Evolutionary conservation across 2,888 invertebrate genomes (phyloP).

Genomic region (Xylota segnis): DNA sequence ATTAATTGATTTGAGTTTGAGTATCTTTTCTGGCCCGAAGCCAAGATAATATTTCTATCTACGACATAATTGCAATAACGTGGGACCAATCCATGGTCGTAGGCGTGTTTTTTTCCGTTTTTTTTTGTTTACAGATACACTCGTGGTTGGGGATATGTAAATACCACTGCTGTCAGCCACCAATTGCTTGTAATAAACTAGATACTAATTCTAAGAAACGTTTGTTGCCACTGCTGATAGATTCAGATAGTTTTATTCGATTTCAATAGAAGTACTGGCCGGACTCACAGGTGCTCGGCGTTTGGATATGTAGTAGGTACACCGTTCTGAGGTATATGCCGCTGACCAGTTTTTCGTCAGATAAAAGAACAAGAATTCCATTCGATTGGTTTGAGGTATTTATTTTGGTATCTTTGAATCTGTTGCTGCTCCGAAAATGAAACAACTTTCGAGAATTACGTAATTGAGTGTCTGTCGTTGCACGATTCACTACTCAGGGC

Average conservation of each 20-base stretch:
- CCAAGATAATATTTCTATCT: conserved; percentile 49
- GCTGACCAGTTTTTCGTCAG: conserved; percentile 42
- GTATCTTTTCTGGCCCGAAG: conserved; percentile 19
- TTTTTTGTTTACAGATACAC: conserved; percentile 7
- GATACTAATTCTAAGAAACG: conserved; percentile 66
- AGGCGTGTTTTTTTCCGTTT: conserved; percentile 39
- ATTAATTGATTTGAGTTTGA: conserved; percentile 27
- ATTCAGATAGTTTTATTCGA: conserved; percentile 52
- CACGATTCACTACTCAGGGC: neutral
- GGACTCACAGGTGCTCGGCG: conserved; percentile 63
- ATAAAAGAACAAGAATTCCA: conserved; percentile 66
- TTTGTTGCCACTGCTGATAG: conserved; percentile 59
- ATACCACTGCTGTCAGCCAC: conserved; percentile 58
- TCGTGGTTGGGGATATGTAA: conserved; percentile 55
- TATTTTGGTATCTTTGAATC: conserved; percentile 33
- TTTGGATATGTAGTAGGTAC: conserved; percentile 2
- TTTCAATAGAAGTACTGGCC: conserved; percentile 28
- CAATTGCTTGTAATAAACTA: conserved; percentile 69
- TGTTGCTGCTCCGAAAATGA: conserved; percentile 20
- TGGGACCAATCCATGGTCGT: conserved; percentile 63
- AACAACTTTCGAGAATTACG: conserved; percentile 67
- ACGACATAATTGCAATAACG: conserved; percentile 64
- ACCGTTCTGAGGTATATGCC: conserved; percentile 61
- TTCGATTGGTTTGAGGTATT: conserved; percentile 27
- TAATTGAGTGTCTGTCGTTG: conserved; percentile 27